Base-by-base conservation (phyloP, 2,113 vertebrate genomes). In the Brachyhypopomus occidentalis region DNA sequence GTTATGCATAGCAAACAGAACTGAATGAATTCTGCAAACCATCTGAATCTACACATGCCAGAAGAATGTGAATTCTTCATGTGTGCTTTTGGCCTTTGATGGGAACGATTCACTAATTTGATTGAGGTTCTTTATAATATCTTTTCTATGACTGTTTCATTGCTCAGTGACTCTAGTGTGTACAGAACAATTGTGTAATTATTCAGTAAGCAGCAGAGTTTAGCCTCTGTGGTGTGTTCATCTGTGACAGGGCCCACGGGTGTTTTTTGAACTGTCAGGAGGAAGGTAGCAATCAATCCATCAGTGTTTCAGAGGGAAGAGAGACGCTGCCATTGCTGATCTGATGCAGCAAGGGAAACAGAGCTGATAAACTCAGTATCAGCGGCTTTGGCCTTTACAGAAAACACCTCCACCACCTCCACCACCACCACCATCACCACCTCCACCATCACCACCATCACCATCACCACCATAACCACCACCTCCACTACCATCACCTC, bases 351-450 rank as follows among this genome's bases (percentile, higher is more conserved):
- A 9, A 12, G 38, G 66, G 66, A 41, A 70, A 41, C 34, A 9
- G 66, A 41, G 66, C 36, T 69, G 64, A 69, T 69, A 69, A 69
- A 69, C 66, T 70, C 66, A 41, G 22, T 70, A 70, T 70, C 66
- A 70, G 66, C 36, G 41, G 66, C 66, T 19, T 70, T 70, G 66
- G 34, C 66, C 66, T 70, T 70, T 41, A 4, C 66, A 70, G 38
- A 41, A 41, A 41, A 34, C 20, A 58, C 20, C 41, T 41, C 45
- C 45, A 52, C 12, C 45, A 52, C 2, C 45, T 1, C 45, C 45
- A 52, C 9, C 45, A 52, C 8, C 12, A 52, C 36, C 36, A 52
- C 2, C 45, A 14, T 9, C 45, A 52, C 9, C 45, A 52, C 8
- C 45, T 14, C 2, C 45, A 14, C 45, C 45, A 52, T 1, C 45